phyloP scores from a whole-genome alignment of 2,797 vertebrate species.

The Propithecus perrieri region DNA sequence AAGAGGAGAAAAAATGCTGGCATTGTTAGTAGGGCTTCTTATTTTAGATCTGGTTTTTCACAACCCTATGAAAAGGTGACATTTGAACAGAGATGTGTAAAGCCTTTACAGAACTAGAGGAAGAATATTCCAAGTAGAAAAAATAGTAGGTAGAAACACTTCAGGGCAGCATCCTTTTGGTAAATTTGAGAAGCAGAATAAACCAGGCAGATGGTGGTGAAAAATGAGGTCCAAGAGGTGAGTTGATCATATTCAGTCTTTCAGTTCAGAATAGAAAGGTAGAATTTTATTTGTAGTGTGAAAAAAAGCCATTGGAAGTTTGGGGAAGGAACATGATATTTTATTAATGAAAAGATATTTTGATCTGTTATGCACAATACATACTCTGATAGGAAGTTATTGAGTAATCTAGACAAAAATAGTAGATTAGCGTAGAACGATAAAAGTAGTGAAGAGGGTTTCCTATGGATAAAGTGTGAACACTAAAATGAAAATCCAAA shows the following conservation, averaged over 20 bases:
- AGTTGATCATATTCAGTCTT: not conserved
- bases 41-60: constrained; percentile 8
- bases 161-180: not conserved
- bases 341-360: not conserved
- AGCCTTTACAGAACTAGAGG: not conserved
- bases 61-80: not conserved
- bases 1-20: not conserved
- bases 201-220: not conserved
- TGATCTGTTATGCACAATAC: not conserved
- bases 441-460: not conserved
- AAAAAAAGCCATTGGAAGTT: not conserved
- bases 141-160: not conserved
- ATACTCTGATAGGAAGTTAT: not conserved
- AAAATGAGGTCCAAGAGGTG: not conserved
- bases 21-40: not conserved
- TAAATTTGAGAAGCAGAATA: not conserved
- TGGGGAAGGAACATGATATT: not conserved
- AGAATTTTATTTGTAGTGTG: not conserved
- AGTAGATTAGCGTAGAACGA: not conserved
- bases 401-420: not conserved
- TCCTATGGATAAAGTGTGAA: not conserved
- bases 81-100: not conserved
- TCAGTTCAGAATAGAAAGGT: not conserved
- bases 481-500: not conserved
- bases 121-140: not conserved